A percentile compares a stretch with the other conserved stretches of the same genome.
Conservation (phyloP, 2,797 vertebrate species). For the Brachyrhaphis roseni region DNA sequence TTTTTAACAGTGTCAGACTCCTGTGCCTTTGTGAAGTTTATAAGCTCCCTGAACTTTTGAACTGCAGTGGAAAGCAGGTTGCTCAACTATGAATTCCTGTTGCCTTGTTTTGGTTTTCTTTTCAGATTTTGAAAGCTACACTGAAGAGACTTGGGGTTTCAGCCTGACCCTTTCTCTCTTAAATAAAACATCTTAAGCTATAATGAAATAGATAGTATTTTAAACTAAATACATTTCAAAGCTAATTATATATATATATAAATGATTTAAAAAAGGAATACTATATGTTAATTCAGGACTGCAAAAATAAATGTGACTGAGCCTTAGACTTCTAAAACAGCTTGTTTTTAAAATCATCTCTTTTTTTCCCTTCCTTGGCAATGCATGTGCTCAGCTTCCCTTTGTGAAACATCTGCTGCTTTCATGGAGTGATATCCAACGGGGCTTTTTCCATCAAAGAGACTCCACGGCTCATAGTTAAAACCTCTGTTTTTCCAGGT, state of each 20-base stretch:
- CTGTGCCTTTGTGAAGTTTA: slow-evolving; percentile 17
- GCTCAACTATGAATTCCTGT: slow-evolving; percentile 10
- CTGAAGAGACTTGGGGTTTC: slow-evolving; percentile 12
- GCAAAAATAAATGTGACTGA: slow-evolving; percentile 9
- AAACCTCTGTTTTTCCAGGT: slow-evolving; percentile 39
- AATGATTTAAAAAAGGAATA: slow-evolving; percentile 20
- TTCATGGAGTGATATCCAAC: slow-evolving; percentile 34
- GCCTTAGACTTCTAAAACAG: slow-evolving; percentile 37
- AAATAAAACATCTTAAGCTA: slow-evolving; percentile 17
- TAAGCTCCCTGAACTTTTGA: background rate
- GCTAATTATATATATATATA: slow-evolving; percentile 29
- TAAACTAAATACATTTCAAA: background rate
- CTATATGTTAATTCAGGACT: background rate
- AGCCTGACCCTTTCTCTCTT: slow-evolving; percentile 1
- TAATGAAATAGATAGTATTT: slow-evolving; percentile 33
- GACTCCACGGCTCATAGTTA: slow-evolving; percentile 40
- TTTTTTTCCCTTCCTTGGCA: slow-evolving; percentile 22
- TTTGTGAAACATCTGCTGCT: slow-evolving; percentile 33
- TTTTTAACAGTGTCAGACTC: background rate
- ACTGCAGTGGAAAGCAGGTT: slow-evolving; percentile 3
- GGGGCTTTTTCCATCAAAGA: slow-evolving; percentile 44
- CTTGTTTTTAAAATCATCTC: slow-evolving; percentile 31
- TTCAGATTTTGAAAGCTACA: slow-evolving; percentile 25
- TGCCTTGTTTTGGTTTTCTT: background rate
- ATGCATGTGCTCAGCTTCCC: slow-evolving; percentile 31